A percentile compares a stretch with the other conserved stretches of the same genome.
Conservation (phyloP, 2,888 invertebrate genomes). For the Dasypolia templi region DNA sequence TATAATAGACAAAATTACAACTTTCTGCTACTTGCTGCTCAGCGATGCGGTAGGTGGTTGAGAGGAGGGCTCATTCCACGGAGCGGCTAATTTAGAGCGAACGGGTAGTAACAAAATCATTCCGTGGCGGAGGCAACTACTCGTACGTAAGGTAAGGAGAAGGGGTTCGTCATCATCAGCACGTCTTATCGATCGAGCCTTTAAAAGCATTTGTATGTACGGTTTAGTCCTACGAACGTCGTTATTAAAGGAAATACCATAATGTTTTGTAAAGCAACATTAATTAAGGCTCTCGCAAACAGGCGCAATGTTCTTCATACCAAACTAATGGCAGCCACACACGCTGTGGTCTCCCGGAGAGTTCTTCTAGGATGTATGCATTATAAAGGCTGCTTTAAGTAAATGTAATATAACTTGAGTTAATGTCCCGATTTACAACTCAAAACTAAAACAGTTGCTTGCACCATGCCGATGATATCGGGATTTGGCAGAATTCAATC, state of each 20-base stretch:
- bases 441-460: neutral
- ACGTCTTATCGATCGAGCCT: neutral
- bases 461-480: too few relatives aligned
- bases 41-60: too few relatives aligned
- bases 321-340: neutral
- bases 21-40: too few relatives aligned
- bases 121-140: neutral
- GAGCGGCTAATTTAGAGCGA: too few relatives aligned
- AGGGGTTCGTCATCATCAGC: neutral
- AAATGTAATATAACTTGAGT: neutral
- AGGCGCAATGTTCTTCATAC: too few relatives aligned
- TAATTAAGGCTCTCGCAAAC: too few relatives aligned
- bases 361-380: neutral
- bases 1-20: too few relatives aligned
- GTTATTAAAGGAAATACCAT: neutral
- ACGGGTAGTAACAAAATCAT: neutral
- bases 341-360: neutral
- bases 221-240: neutral
- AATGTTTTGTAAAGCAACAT: neutral
- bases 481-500: neutral
- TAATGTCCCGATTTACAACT: neutral
- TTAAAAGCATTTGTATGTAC: neutral
- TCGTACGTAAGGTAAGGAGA: neutral
- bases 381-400: neutral
- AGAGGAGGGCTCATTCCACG: too few relatives aligned